phyloP scores from a whole-genome alignment of 2,797 vertebrate genomes.

The Crax fasciolata region DNA sequence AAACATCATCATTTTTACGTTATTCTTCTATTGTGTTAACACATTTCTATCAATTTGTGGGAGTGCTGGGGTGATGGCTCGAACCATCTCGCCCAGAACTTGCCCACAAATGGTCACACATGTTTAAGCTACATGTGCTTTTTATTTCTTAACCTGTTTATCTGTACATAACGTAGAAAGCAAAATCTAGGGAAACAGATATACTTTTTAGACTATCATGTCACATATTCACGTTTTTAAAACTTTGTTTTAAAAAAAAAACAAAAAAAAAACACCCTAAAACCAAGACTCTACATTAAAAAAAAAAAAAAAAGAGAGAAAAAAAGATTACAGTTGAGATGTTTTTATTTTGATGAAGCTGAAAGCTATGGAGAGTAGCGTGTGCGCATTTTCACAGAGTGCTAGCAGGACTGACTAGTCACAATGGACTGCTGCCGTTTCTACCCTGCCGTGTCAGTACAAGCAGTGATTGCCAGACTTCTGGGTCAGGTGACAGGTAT shows the following conservation, averaged over 20 bases:
- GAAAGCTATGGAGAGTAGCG: conserved; percentile 78
- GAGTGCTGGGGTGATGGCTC: conserved; percentile 70
- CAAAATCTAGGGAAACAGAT: conserved; percentile 84
- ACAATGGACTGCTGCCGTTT: conserved; percentile 79
- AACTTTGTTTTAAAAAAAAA: conserved; percentile 71
- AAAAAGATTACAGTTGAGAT: conserved; percentile 28
- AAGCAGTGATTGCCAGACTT: conserved; percentile 81
- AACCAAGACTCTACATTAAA: conserved; percentile 79
- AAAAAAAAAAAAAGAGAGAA: conserved; percentile 56
- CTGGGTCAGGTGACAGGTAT: conserved; percentile 85
- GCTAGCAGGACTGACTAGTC: conserved; percentile 80
- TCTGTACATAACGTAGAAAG: conserved; percentile 87
- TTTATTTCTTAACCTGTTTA: conserved; percentile 84
- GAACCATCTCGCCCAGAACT: conserved; percentile 65
- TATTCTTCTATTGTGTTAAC: conserved; percentile 82
- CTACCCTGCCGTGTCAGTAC: conserved; percentile 80
- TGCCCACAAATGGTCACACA: conserved; percentile 77
- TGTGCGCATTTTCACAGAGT: conserved; percentile 78
- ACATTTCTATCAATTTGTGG: conserved; percentile 83
- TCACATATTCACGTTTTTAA: conserved; percentile 83
- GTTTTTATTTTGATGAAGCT: conserved; percentile 73
- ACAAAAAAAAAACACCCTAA: conserved; percentile 67
- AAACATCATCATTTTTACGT: conserved; percentile 83
- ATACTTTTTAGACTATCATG: conserved; percentile 83
- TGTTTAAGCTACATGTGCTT: conserved; percentile 82